Evolutionary conservation across 2,797 vertebrate species (phyloP), one percentile per base, ranked within the genome.

Genomic region (Labeo calbasu): DNA sequence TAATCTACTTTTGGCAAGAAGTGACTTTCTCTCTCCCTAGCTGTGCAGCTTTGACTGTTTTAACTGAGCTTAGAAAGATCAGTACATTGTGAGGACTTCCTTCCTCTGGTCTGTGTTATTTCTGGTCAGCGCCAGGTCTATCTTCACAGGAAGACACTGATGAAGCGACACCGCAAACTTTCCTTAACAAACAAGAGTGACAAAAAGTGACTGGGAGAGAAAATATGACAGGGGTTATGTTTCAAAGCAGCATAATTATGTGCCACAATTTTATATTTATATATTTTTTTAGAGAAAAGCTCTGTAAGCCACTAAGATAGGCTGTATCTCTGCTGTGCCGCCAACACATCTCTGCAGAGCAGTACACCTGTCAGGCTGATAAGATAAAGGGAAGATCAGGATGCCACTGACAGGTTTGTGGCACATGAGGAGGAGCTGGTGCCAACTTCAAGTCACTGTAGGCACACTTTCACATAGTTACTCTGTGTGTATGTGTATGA

Each of bases 81-180:
- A 72, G 71, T 65, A 51, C 55, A 83, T 59, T 75, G 72, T 61
- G 72, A 69, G 32, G 59, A 82, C 68, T 85, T 77, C 77, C 81
- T 83, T 85, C 72, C 81, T 79, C 21, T 25, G 59, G 81, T 51
- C 75, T 82, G 83, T 77, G 68, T 84, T 85, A 88, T 81, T 87
- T 85, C 72, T 84, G 68, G 40, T 83, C 57, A 85, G 77, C 5
- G 53, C 48, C 68, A 70, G 70, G 65, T 11, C 65, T 17, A 19
- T 61, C 72, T 81, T 82, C 36, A 81, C 46, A 87, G 68, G 73
- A 78, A 79, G 73, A 78, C 53, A 81, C 7, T 25, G 32, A 66
- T 66, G 70, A 83, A 71, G 53, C 9, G 0, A 70, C 61, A 51
- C 23, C 59, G 75, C n/a, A 43, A 17, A 65, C 7, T 21, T 32